Evolutionary conservation across 92 coral and sea anemone species (phyloP), one percentile per base, ranked within the genome.

Genomic region (Blastomussa wellsi): DNA sequence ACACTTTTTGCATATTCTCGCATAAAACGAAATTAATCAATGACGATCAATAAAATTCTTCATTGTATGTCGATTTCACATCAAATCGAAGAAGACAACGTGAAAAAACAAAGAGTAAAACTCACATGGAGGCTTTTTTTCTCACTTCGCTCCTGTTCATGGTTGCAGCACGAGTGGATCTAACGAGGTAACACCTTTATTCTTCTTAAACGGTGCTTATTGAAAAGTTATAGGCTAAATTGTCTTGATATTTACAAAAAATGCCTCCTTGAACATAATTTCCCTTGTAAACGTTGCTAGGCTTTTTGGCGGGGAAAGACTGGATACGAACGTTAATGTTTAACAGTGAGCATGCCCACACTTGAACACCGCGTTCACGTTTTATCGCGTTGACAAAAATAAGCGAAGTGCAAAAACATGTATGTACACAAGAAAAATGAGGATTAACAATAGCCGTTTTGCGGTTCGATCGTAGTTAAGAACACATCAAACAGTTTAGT

Each of bases 101-200:
- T 32, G 74, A 33, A 86, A n/a, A 79, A 74, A 57, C 38, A 26
- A 36, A 51, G 51, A 20, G 0, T 29, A 42, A 11, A 19, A 22
- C 98, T 94, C 88, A 94, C 98, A 88, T 73, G 16, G 91, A 28
- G 32, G 80, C 88, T 57, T 90, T 94, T 49, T 94, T 94, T 89
- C 98, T 94, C 55, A 68, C 66, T 24, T 94, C 98, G 42, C 88
- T 84, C 77, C 98, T 92, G 79, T 94, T 94, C 98, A 94, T 94
- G 72, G 33, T 36, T 53, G 36, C 86, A 72, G 19, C 12, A 0
- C 41, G 26, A 32, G 38, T 6, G n/a, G 51, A 37, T 24, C 78
- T 71, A 36, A 28, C 51, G 17, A 53, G 37, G 26, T 15, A 32
- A 33, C 69, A 35, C 52, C 12, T 52, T 51, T 2, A 55, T 26